Evolutionary conservation across 2,797 vertebrate genomes (phyloP).

Genomic region (Mormyrus proboscirostris): DNA sequence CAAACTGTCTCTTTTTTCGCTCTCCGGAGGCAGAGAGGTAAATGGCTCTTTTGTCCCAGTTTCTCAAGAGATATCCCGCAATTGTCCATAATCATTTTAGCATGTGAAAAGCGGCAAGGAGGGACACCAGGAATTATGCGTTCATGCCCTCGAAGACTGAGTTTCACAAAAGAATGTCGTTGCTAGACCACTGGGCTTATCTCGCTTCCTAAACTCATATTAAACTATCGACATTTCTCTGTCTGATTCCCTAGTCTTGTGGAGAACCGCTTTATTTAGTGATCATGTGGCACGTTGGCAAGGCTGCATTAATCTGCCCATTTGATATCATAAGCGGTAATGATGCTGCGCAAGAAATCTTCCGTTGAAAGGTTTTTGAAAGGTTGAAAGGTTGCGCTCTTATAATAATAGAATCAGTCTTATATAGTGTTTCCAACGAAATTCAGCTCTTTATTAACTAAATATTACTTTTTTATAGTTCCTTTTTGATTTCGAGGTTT

Average conservation of each 20-base stretch:
- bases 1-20: constrained; percentile 8
- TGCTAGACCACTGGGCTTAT: not conserved
- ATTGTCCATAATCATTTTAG: constrained; percentile 23
- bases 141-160: constrained; percentile 15
- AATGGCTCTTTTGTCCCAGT: constrained; percentile 21
- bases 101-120: constrained; percentile 16
- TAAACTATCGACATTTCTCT: not conserved
- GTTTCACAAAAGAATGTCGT: constrained; percentile 18
- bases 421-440: not conserved
- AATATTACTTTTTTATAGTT: not conserved
- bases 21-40: constrained; percentile 8
- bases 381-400: not conserved
- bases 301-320: not conserved
- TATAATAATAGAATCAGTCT: not conserved
- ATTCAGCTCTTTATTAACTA: not conserved
- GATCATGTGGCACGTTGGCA: not conserved
- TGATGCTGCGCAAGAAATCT: not conserved
- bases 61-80: constrained; percentile 15
- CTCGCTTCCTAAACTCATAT: not conserved
- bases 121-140: not conserved
- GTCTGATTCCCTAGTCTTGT: not conserved
- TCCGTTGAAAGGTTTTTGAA: not conserved
- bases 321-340: constrained; percentile 7
- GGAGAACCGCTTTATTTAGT: not conserved
- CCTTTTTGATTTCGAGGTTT: not conserved